These are phyloP conservation scores for Neodiprion virginianus DNA, from an alignment of 1,140 invertebrate genomes.

Conservation along the genomic window DNA sequence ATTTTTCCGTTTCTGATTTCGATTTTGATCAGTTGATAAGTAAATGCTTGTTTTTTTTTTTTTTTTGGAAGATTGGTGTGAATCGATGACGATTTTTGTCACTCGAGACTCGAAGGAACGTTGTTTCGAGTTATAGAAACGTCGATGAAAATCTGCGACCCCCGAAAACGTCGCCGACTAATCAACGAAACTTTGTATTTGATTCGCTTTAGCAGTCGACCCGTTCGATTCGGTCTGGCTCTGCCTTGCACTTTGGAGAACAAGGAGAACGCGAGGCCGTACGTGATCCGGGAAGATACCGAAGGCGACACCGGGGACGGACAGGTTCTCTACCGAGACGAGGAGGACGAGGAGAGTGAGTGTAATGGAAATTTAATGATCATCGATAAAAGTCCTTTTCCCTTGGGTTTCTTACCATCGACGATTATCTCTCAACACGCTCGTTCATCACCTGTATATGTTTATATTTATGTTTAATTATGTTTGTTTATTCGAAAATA, in stretches of 20 bases:
- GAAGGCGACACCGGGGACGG: constrained; percentile 70
- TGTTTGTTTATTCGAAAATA: no score
- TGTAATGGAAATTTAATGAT: constrained; percentile 15
- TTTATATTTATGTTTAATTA: no score
- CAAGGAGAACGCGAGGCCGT: constrained; percentile 85
- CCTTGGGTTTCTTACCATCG: no score
- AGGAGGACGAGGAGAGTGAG: constrained; percentile 74
- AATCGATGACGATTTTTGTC: no score
- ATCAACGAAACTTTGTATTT: constrained; percentile 22
- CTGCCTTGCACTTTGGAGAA: constrained; percentile 80
- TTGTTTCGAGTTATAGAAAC: constrained; percentile 42
- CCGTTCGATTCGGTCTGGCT: constrained; percentile 76
- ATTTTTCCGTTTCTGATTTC: no score
- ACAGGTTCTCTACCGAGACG: constrained; percentile 79
- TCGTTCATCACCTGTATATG: no score
- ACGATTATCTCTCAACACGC: no score
- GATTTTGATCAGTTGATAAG: no score
- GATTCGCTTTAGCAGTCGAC: constrained; percentile 69
- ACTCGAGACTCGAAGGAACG: constrained; percentile 35
- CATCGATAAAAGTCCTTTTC: no score
- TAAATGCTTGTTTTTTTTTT: no score
- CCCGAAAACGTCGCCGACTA: neutral
- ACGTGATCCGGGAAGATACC: constrained; percentile 70
- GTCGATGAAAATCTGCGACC: constrained; percentile 34
- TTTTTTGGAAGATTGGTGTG: no score